Conservation (phyloP, 1,140 invertebrate species). For the Melitaea cinxia region DNA sequence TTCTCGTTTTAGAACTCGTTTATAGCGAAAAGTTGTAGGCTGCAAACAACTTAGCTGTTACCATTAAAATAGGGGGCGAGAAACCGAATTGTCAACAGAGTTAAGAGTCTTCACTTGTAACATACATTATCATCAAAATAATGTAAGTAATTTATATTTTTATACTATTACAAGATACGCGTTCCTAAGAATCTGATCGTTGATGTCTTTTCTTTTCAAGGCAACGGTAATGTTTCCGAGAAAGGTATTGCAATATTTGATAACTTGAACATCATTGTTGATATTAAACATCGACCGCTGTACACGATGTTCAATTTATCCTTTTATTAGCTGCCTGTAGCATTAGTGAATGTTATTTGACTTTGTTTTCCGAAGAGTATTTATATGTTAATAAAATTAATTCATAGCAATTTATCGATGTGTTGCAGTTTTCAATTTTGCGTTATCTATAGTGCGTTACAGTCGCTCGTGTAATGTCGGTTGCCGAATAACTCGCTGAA, state of each 20-base stretch:
- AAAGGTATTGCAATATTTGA: slow-evolving; percentile 18
- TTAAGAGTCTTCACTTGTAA: too few species aligned
- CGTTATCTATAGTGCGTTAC: neutral
- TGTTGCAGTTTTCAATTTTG: neutral
- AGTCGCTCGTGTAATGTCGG: neutral
- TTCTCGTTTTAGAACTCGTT: too few species aligned
- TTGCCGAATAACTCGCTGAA: neutral
- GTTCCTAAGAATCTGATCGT: slow-evolving; percentile 34
- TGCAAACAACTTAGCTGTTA: too few species aligned
- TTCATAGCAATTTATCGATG: neutral
- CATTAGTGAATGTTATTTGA: neutral
- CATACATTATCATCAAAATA: too few species aligned
- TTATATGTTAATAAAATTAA: neutral
- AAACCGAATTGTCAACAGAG: too few species aligned
- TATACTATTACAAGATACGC: neutral
- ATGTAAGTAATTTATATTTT: too few species aligned
- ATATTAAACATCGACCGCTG: neutral
- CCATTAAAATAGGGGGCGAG: too few species aligned
- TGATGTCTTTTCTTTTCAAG: slow-evolving; percentile 48
- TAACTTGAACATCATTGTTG: slow-evolving; percentile 1
- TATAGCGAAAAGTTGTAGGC: too few species aligned
- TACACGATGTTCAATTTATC: neutral
- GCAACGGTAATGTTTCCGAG: slow-evolving; percentile 26
- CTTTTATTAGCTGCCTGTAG: neutral
- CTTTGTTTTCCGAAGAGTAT: neutral